phyloP scores from a whole-genome alignment of 1,140 invertebrate species.

The Diorhabda sublineata region DNA sequence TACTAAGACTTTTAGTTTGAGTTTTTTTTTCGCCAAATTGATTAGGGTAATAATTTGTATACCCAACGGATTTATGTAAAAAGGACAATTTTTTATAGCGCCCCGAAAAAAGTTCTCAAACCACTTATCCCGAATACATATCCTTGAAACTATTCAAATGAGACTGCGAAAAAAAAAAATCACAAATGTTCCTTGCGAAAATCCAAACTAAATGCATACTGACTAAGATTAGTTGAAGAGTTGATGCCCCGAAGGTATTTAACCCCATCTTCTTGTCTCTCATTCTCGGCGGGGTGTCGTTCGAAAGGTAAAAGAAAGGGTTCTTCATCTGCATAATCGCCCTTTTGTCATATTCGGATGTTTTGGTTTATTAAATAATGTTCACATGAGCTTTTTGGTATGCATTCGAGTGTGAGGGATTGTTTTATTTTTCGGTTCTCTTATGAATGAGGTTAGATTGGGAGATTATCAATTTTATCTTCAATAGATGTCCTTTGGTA shows the following conservation, averaged over 20 bases:
- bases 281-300: constrained; percentile 12
- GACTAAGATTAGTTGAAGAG: constrained; percentile 17
- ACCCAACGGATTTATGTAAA: background rate
- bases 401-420: constrained; percentile 18
- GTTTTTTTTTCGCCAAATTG: too few relatives aligned
- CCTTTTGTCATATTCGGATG: constrained; percentile 21
- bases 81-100: constrained; percentile 10
- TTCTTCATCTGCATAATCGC: constrained; percentile 19
- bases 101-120: constrained; percentile 11
- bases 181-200: constrained; percentile 15
- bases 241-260: constrained; percentile 10
- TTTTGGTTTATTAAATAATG: constrained; percentile 19
- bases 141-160: constrained; percentile 14
- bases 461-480: constrained; percentile 15
- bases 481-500: constrained; percentile 4
- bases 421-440: constrained; percentile 18
- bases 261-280: constrained; percentile 20
- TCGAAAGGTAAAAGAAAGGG: constrained; percentile 8
- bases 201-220: constrained; percentile 12
- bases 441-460: constrained; percentile 19
- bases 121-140: constrained; percentile 17
- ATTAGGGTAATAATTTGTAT: background rate
- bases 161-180: constrained; percentile 17
- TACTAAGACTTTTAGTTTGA: too few relatives aligned
- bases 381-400: constrained; percentile 12